These are phyloP conservation scores for Drosophila lacicola DNA, from an alignment of 2,888 invertebrate genomes.

Conservation along the genomic window DNA sequence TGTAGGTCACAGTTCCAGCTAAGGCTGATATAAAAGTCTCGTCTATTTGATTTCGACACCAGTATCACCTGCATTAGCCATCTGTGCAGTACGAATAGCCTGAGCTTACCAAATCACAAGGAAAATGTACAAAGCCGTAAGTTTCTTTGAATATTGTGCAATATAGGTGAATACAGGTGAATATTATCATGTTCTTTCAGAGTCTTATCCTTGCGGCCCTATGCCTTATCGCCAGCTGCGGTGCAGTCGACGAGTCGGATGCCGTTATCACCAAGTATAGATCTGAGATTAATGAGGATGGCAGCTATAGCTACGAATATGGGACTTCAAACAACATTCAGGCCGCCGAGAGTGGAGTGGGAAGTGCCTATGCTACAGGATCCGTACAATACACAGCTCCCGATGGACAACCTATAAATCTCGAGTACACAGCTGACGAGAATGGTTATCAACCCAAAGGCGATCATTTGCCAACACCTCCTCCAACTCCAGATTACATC, in stretches of 20 bases:
- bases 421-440: constrained; percentile 82
- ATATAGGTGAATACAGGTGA: background rate
- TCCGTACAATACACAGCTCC: constrained; percentile 77
- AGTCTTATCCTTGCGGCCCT: constrained; percentile 55
- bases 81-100: constrained; percentile 18
- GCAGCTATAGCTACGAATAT: constrained; percentile 85
- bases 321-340: constrained; percentile 87
- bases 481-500: constrained; percentile 82
- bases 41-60: constrained; percentile 53
- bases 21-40: constrained; percentile 61
- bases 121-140: constrained; percentile 74
- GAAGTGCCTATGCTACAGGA: constrained; percentile 86
- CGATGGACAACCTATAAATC: constrained; percentile 75
- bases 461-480: constrained; percentile 83
- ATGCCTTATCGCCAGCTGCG: constrained; percentile 42
- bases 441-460: constrained; percentile 83
- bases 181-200: constrained; percentile 18
- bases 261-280: constrained; percentile 69
- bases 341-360: constrained; percentile 86
- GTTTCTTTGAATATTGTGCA: constrained; percentile 29
- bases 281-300: constrained; percentile 82
- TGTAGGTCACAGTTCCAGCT: constrained; percentile 69
- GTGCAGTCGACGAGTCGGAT: constrained; percentile 67
- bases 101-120: background rate
- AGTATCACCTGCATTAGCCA: constrained; percentile 58